phyloP scores from a whole-genome alignment of 2,113 vertebrate species.

The Cyanoliseus patagonus region DNA sequence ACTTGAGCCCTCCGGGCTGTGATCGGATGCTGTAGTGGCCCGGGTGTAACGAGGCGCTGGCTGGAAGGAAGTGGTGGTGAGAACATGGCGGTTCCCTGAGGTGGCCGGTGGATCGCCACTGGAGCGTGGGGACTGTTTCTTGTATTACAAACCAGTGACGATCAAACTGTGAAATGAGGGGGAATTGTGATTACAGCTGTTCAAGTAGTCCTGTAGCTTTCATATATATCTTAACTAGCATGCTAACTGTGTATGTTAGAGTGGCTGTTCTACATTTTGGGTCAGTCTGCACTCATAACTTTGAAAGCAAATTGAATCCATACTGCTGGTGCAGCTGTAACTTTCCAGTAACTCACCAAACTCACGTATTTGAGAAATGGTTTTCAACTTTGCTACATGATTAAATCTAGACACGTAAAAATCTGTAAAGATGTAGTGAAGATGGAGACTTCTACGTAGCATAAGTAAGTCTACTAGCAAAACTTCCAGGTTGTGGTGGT shows the following conservation, averaged over 20 bases:
- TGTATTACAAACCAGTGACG: fast-evolving
- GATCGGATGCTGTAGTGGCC: background rate
- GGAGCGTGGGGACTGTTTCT: fast-evolving
- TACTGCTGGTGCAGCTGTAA: background rate
- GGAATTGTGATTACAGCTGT: background rate
- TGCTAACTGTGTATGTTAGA: fast-evolving
- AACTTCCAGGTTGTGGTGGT: fast-evolving
- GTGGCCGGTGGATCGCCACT: fast-evolving
- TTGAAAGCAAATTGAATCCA: background rate
- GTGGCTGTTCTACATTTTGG: background rate
- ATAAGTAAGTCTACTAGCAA: fast-evolving
- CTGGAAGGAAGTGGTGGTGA: background rate
- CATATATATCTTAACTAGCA: too few relatives aligned
- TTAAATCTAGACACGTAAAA: background rate
- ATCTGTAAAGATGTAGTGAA: background rate
- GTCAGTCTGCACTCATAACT: fast-evolving
- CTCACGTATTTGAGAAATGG: fast-evolving
- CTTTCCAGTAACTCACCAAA: fast-evolving
- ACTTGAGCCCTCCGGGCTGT: fast-evolving
- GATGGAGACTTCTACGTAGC: fast-evolving
- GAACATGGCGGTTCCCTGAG: background rate
- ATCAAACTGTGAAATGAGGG: background rate
- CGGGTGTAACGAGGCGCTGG: background rate
- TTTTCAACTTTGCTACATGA: fast-evolving
- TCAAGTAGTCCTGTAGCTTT: background rate